Conservation (phyloP, 2,888 invertebrate genomes). For the Halictus ligatus region DNA sequence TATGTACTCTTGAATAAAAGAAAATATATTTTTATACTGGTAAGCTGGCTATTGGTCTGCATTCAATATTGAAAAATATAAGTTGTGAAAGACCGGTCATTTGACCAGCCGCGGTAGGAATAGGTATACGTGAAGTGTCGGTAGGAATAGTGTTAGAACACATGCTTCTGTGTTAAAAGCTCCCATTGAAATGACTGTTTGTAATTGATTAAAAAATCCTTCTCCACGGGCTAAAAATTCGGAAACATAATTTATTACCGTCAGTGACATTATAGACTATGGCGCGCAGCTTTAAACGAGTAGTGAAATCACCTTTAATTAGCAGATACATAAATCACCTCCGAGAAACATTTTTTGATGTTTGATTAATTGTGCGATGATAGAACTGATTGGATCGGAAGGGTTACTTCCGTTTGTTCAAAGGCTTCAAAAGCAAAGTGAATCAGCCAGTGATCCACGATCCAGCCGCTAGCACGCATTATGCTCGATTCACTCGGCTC, state of each 20-base stretch:
- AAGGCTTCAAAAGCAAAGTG: not conserved
- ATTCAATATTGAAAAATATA: too few relatives aligned
- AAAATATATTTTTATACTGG: too few relatives aligned
- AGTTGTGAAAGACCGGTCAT: too few relatives aligned
- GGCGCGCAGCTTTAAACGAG: too few relatives aligned
- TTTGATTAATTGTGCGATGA: not conserved
- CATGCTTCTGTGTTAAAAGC: too few relatives aligned
- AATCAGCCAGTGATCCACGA: not conserved
- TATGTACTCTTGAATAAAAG: too few relatives aligned
- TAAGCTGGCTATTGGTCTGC: too few relatives aligned
- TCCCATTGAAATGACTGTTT: not conserved
- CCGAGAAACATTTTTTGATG: not conserved
- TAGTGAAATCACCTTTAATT: not conserved
- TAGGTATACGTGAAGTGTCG: too few relatives aligned
- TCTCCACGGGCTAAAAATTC: not conserved
- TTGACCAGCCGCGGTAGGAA: too few relatives aligned
- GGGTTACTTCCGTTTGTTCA: not conserved
- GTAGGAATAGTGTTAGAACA: too few relatives aligned
- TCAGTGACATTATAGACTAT: too few relatives aligned
- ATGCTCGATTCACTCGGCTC: conserved; percentile 23
- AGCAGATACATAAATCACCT: not conserved
- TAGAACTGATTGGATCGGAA: not conserved
- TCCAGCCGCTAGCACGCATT: conserved; percentile 17
- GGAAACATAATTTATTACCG: too few relatives aligned
- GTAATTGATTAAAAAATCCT: not conserved